phyloP scores from a whole-genome alignment of 64 coral and sea anemone species.

The Pocillopora verrucosa region DNA sequence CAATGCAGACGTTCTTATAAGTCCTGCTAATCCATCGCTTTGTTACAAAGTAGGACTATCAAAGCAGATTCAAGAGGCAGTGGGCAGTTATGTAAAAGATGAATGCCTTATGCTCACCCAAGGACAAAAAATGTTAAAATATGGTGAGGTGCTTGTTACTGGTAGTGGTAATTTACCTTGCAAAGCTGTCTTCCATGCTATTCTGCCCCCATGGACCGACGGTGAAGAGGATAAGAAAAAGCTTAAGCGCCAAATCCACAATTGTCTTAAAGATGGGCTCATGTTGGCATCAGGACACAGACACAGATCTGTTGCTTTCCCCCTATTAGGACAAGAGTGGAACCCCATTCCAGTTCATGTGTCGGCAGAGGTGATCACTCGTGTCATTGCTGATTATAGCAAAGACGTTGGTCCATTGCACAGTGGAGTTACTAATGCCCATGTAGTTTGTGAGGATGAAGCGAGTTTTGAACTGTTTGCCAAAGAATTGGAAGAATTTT shows the following conservation, averaged over 20 bases:
- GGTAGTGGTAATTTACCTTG: not conserved
- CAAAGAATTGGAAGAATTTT: not conserved
- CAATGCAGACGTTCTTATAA: not conserved
- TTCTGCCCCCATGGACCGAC: constrained; percentile 1
- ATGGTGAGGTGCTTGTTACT: not conserved
- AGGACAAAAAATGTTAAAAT: not conserved
- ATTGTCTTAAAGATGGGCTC: not conserved
- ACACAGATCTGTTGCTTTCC: not conserved
- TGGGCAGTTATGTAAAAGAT: not conserved
- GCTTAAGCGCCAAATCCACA: not conserved
- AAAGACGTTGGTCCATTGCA: not conserved
- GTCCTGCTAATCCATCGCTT: not conserved
- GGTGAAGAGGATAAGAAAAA: not conserved
- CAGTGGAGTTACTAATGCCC: constrained; percentile 1
- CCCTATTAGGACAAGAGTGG: constrained; percentile 20
- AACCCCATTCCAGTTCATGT: constrained; percentile 5
- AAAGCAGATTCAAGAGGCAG: not conserved
- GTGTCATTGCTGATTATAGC: constrained; percentile 6
- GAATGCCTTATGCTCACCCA: not conserved
- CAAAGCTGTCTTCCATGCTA: not conserved
- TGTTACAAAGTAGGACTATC: not conserved
- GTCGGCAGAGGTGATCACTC: not conserved
- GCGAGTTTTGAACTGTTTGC: not conserved
- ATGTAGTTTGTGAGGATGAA: constrained; percentile 19
- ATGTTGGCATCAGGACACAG: constrained; percentile 13